Evolutionary conservation across 1,140 invertebrate genomes (phyloP).

Genomic region (Cyphomyrmex costatus): DNA sequence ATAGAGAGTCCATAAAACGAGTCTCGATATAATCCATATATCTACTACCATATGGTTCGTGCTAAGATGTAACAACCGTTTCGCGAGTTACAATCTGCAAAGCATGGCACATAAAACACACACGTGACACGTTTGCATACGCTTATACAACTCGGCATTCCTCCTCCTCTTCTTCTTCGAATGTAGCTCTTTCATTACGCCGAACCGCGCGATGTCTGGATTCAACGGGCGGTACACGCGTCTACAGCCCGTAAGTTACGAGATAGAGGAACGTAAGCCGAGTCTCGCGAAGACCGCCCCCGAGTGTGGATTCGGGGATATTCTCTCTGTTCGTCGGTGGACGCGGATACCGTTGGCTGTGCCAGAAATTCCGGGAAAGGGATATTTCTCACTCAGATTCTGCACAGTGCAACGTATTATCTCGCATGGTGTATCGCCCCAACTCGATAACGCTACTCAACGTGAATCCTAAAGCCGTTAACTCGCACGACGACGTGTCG

Average conservation of each 20-base stretch:
- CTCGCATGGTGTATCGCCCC: slow-evolving; percentile 43
- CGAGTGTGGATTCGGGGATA: slow-evolving; percentile 35
- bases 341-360: slow-evolving; percentile 48
- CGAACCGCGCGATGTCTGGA: slow-evolving; percentile 20
- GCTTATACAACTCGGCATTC: not conserved
- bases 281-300: not conserved
- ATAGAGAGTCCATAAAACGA: not conserved
- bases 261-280: slow-evolving; percentile 19
- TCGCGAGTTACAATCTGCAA: slow-evolving; percentile 7
- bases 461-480: slow-evolving; percentile 37
- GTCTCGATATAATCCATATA: too few relatives aligned
- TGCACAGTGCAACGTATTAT: slow-evolving; percentile 42
- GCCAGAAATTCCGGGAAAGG: slow-evolving; percentile 49
- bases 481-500: slow-evolving; percentile 36
- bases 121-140: slow-evolving; percentile 27
- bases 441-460: slow-evolving; percentile 35
- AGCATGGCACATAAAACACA: not conserved
- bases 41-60: not conserved
- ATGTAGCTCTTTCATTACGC: slow-evolving; percentile 31
- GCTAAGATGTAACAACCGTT: not conserved
- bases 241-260: not conserved
- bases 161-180: not conserved
- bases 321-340: not conserved
- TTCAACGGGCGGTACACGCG: slow-evolving; percentile 25
- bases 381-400: slow-evolving; percentile 48